Evolutionary conservation across 2,113 vertebrate species (phyloP), one percentile per base, ranked within the genome.

Genomic region (Lanius ludovicianus): DNA sequence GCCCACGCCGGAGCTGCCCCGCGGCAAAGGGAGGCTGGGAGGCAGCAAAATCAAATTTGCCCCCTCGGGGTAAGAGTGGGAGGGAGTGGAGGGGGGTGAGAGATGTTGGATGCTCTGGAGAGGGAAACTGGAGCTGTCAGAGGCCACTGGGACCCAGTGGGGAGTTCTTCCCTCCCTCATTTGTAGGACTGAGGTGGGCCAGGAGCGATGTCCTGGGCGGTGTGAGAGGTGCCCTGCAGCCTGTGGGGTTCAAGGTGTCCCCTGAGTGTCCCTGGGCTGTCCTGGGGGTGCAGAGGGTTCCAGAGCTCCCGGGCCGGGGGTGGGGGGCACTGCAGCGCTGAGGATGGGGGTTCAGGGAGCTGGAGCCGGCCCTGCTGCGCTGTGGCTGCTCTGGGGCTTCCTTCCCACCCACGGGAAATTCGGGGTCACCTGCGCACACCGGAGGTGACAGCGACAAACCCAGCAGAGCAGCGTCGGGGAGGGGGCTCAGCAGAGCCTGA

Each of bases 401-500:
- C 47, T 47, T 15, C 9, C 4, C 21, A n/a, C 24, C 1, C 23
- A 0, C 28, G 35, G 78, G 22, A 63, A 13, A 5, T 11, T 3
- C 12, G 13, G 53, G 15, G 13, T 49, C 30, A 55, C 39, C 87
- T 52, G 56, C 33, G 74, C 24, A 15, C 31, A 7, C 17, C 0
- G 0, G 75, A 55, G 65, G 69, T 4, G 39, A 17, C 37, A 19
- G 55, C 3, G 23, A 9, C 33, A 47, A n/a, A 39, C 65, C 56
- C 52, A 19, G 52, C 52, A 7, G 7, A 31, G 52, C 62, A 15
- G 27, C 0, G 0, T 2, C 1, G 7, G 27, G 22, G 13, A 60
- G 59, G 37, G 33, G 39, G 19, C 11, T 35, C n/a, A 17, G 83
- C 46, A 31, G 65, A 63, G 46, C 25, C 2, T 2, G 46, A 42